These are phyloP conservation scores for Paratrypauchen microcephalus DNA, from an alignment of 2,797 vertebrate species.

Conservation along the genomic window DNA sequence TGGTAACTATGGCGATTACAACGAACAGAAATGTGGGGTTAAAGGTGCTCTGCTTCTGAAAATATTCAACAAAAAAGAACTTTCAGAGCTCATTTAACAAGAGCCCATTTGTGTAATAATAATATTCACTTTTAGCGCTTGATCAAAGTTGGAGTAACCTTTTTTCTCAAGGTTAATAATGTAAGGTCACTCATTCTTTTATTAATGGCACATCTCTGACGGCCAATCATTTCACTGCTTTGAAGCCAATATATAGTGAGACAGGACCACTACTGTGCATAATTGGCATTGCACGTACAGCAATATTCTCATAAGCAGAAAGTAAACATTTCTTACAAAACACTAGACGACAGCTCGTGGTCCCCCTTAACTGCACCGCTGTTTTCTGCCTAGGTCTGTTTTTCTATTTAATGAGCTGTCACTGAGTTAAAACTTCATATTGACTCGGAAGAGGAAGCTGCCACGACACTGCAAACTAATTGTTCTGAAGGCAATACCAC, in stretches of 20 bases:
- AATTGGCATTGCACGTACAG: slow-evolving; percentile 5
- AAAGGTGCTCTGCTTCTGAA: slow-evolving; percentile 6
- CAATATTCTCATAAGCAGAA: slow-evolving; percentile 26
- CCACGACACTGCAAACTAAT: slow-evolving; percentile 53
- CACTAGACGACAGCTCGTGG: slow-evolving; percentile 50
- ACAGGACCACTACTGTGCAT: slow-evolving; percentile 11
- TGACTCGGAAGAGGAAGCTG: slow-evolving; percentile 53
- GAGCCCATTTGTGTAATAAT: background rate
- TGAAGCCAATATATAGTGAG: background rate
- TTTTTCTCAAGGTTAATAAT: slow-evolving; percentile 14
- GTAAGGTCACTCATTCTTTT: slow-evolving; percentile 12
- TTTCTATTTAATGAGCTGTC: slow-evolving; percentile 71
- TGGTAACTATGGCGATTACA: background rate
- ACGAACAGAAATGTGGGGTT: background rate
- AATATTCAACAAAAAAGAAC: background rate
- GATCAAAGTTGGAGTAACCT: slow-evolving; percentile 5
- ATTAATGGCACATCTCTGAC: slow-evolving; percentile 12
- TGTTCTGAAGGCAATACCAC: slow-evolving; percentile 59
- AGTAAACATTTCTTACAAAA: slow-evolving; percentile 26
- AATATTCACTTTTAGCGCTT: background rate
- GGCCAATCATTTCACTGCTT: slow-evolving; percentile 20
- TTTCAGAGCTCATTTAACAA: slow-evolving; percentile 7
- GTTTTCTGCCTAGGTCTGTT: slow-evolving; percentile 61
- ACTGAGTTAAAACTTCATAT: slow-evolving; percentile 61
- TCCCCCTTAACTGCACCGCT: slow-evolving; percentile 46